phyloP scores from a whole-genome alignment of 2,797 vertebrate genomes.

The Dendrocincla fuliginosa region DNA sequence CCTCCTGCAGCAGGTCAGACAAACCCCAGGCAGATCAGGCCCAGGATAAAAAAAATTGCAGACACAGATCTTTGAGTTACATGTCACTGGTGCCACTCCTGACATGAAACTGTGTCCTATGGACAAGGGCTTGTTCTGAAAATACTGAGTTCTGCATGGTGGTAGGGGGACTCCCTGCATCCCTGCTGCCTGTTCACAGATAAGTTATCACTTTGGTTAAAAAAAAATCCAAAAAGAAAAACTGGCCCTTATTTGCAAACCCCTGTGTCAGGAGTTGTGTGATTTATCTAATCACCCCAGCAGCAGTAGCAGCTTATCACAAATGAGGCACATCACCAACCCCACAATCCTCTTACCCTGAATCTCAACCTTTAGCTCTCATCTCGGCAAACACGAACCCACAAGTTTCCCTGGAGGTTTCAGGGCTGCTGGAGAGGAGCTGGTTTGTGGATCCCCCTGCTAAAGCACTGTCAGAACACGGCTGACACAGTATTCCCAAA shows the following conservation, averaged over 20 bases:
- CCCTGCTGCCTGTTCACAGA: not conserved
- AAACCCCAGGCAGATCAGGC: not conserved
- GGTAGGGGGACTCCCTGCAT: too few relatives aligned
- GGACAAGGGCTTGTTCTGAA: not conserved
- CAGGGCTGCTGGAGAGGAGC: not conserved
- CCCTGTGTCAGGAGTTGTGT: not conserved
- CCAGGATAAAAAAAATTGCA: not conserved
- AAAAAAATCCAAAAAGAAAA: not conserved
- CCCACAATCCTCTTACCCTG: not conserved
- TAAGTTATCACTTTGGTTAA: not conserved
- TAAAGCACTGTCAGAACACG: not conserved
- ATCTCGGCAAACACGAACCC: not conserved
- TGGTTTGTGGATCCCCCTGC: slow-evolving; percentile 24
- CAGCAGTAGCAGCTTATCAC: not conserved
- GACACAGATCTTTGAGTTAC: not conserved
- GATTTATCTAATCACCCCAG: not conserved
- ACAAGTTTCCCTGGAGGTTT: slow-evolving; percentile 6
- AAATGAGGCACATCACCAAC: not conserved
- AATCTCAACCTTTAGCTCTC: not conserved
- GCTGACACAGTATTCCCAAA: slow-evolving; percentile 7
- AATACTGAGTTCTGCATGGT: not conserved
- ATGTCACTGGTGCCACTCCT: too few relatives aligned
- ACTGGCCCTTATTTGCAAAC: not conserved
- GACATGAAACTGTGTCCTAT: not conserved
- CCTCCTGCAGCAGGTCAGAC: not conserved